Conservation (phyloP, 2,113 vertebrate species). For the Apodemus speciosus region DNA sequence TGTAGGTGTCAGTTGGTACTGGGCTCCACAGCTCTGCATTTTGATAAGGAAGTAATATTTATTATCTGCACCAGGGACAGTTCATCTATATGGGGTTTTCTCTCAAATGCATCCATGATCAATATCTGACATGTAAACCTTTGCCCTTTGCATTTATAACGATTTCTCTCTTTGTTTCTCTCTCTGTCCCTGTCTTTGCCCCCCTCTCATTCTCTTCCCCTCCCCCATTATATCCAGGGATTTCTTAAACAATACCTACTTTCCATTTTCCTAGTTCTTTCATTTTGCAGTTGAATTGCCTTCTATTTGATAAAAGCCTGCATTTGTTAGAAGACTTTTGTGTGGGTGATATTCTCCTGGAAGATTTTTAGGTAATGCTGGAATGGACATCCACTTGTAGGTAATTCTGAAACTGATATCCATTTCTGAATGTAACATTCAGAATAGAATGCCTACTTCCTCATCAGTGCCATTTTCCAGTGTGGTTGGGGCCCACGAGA, state of each 20-base stretch:
- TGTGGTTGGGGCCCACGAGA: background rate
- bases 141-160: conserved; percentile 39
- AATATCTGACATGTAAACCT: conserved; percentile 37
- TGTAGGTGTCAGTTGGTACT: background rate
- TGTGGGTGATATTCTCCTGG: conserved; percentile 11
- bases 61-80: background rate
- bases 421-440: conserved; percentile 20
- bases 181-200: background rate
- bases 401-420: background rate
- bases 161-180: background rate
- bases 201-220: no score
- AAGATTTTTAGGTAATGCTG: conserved; percentile 27
- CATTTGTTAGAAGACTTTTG: conserved; percentile 34
- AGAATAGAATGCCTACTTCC: background rate
- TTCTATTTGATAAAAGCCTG: conserved; percentile 14
- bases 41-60: conserved; percentile 41
- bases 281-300: conserved; percentile 10
- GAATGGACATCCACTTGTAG: conserved; percentile 8
- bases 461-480: conserved; percentile 21
- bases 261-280: conserved; percentile 47
- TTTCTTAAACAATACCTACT: conserved; percentile 36
- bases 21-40: background rate
- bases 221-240: background rate
- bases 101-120: background rate
- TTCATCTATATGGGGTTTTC: conserved; percentile 20